Evolutionary conservation across 2,888 invertebrate species (phyloP), one percentile per base, ranked within the genome.

Genomic region (Protula sp.): DNA sequence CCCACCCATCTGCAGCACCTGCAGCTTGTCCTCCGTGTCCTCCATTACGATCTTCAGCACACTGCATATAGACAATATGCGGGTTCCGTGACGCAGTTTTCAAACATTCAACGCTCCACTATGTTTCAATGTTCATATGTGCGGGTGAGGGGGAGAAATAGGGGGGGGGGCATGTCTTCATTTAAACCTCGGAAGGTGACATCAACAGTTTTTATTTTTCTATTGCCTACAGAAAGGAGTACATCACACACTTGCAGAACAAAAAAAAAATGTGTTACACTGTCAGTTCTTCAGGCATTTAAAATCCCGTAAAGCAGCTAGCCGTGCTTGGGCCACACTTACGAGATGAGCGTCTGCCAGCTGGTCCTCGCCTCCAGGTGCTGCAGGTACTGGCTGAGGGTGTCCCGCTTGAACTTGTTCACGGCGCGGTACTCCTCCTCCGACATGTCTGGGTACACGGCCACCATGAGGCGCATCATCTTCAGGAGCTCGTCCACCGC

Each of bases 401-500:
- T 94, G 74, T 87, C 89, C 59, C 91, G 85, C 56, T 92, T 85
- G 78, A 94, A 94, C 55, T 88, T 87, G 55, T 87, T 88, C n/a
- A 94, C 89, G 74, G 93, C 92, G 30, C 89, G 84, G 72, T 87
- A 85, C 79, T 89, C 91, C 72, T 88, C 87, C 71, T 88, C 90
- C 0, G 86, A 86, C 63, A 87, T 86, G 75, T 91, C 90, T 22
- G 89, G 87, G 76, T 91, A 88, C 68, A 90, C 87, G n/a, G 89
- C 86, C 1, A 92, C 91, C 82, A 95, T 88, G 47, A 94, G 84
- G 58, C 90, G 88, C 86, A 94, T 94, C 73, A 94, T 82, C 83
- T 92, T 90, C 71, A 94, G 90, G 65, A 94, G 80, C 78, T 94
- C 94, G 70, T 94, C 94, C 1, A 94, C 92, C 24, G 94, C 94